Evolutionary conservation across 1,140 invertebrate species (phyloP).

Genomic region (Melipona quadrifasciata): DNA sequence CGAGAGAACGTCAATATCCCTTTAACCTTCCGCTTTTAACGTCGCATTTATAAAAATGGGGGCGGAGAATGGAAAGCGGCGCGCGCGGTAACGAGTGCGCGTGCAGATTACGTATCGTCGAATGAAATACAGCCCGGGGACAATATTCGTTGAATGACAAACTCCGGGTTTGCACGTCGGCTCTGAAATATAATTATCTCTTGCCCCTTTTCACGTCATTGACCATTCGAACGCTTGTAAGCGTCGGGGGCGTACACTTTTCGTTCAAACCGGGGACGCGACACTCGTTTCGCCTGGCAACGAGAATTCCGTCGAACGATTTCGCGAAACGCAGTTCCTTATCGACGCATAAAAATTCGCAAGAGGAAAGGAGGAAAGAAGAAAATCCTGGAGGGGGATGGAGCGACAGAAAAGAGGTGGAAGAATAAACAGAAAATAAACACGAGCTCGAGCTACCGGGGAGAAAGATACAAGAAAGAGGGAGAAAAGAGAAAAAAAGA

Average conservation of each 20-base stretch:
- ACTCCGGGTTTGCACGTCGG: not conserved
- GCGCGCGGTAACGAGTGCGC: not conserved
- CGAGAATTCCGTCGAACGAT: slow-evolving; percentile 3
- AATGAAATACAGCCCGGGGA: not conserved
- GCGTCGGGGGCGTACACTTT: slow-evolving; percentile 38
- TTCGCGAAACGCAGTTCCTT: not conserved
- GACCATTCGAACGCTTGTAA: slow-evolving; percentile 24
- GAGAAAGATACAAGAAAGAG: no score
- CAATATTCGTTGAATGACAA: slow-evolving; percentile 21
- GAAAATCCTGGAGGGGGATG: not conserved
- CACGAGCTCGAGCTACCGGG: not conserved
- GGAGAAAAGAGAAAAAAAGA: not conserved
- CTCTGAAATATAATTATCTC: slow-evolving; percentile 33
- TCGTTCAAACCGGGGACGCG: not conserved
- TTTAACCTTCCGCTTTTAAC: not conserved
- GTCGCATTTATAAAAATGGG: not conserved
- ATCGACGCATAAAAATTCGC: slow-evolving; percentile 4
- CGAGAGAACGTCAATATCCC: not conserved
- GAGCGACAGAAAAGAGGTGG: no score
- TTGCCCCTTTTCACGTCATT: slow-evolving; percentile 38
- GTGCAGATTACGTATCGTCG: not conserved
- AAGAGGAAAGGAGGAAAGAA: not conserved
- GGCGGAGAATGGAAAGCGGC: not conserved
- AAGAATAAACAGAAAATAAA: not conserved
- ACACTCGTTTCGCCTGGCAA: not conserved